Base-by-base conservation (phyloP, 1,140 invertebrate genomes). In the Drosophila pseudoananassae region DNA sequence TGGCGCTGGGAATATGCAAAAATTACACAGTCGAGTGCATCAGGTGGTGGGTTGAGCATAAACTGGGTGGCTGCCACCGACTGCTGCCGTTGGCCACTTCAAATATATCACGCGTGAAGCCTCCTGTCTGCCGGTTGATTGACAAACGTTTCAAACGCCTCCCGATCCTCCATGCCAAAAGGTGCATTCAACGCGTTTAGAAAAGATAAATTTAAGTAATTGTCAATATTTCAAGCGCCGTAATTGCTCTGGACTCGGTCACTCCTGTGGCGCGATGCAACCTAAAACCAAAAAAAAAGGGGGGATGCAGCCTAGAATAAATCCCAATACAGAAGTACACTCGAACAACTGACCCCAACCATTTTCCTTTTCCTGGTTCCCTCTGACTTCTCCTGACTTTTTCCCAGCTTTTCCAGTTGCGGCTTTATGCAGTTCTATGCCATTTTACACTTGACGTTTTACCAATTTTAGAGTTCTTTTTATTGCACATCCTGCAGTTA, bases 171-270 rank as follows among this genome's bases (percentile, higher is more conserved):
- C 40, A 6, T 7, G 5, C 4, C 50, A 52, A 65, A 68, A 85
- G 82, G 82, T 85, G 82, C 82, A 65, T 78, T 47, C 72, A 64
- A 57, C 59, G 77, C 83, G 78, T 78, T 85, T 85, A 85, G 82
- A 88, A 85, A 85, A 85, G 82, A 85, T 85, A 85, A 85, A 85
- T 85, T 85, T 85, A 85, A 85, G 82, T 85, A 85, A 85, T 85
- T 85, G 82, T 85, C 82, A 85, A 85, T 85, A 85, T 85, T 85
- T 85, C 82, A 85, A 85, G 83, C 82, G 83, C 31, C 70, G 83
- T 85, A 85, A 85, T 85, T 85, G 82, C 82, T 88, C 63, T 57
- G 56, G 68, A 68, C 68, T 69, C 55, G 74, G 61, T 65, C 50
- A 68, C 65, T 58, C 49, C 65, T 64, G 29, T 20, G 50, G 56